Conservation (phyloP, 2,888 invertebrate genomes). For the Mimas tiliae region DNA sequence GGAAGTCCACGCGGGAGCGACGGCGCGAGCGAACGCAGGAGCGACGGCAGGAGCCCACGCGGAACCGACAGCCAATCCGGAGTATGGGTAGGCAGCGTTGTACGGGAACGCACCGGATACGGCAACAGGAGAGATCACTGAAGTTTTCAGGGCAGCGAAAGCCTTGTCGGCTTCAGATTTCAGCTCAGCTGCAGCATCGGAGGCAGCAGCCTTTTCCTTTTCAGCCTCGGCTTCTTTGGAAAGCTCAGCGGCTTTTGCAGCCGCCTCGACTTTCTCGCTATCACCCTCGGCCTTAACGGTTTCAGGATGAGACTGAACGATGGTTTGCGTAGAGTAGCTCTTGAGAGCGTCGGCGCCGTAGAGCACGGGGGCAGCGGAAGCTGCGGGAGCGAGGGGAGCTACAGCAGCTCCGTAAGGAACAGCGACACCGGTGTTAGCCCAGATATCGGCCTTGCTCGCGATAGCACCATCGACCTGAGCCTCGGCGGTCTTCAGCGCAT, state of each 20-base stretch:
- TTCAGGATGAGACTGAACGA: conserved; percentile 12
- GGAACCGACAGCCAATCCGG: background rate
- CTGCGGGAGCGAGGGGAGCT: conserved; percentile 35
- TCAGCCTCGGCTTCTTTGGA: conserved; percentile 22
- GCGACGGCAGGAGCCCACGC: background rate
- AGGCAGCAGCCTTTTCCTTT: conserved; percentile 31
- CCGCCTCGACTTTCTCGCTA: conserved; percentile 31
- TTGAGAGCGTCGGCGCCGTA: conserved; percentile 20
- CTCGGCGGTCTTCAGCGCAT: conserved; percentile 64
- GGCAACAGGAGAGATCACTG: conserved; percentile 9
- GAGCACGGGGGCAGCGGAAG: conserved; percentile 22
- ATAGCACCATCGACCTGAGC: conserved; percentile 65
- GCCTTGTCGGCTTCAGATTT: conserved; percentile 24
- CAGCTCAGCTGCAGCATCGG: background rate
- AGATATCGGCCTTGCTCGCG: conserved; percentile 53
- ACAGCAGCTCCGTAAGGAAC: conserved; percentile 37
- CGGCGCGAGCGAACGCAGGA: background rate
- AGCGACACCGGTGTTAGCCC: conserved; percentile 52
- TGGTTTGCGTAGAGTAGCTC: conserved; percentile 13
- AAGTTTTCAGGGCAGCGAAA: conserved; percentile 3
- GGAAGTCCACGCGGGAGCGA: too few relatives aligned
- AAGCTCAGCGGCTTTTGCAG: conserved; percentile 34
- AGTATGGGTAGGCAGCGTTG: conserved; percentile 3
- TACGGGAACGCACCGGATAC: conserved; percentile 3
- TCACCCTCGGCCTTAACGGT: conserved; percentile 28